Evolutionary conservation across 2,113 vertebrate genomes (phyloP).

Genomic region (Emberiza fucata): DNA sequence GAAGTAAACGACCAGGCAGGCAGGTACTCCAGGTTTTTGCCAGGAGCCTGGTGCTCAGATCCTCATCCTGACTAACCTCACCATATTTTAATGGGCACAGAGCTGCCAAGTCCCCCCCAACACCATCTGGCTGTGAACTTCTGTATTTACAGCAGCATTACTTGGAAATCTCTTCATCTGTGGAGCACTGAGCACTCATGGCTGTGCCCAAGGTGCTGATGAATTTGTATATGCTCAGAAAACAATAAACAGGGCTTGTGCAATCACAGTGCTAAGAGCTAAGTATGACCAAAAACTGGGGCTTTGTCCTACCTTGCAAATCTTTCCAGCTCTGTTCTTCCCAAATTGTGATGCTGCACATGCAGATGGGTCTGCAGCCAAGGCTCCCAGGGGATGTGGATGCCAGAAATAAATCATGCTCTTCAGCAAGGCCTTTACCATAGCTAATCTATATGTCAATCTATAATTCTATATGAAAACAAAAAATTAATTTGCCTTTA

Average conservation of each 20-base stretch:
- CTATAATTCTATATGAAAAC: not conserved
- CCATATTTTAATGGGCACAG: not conserved
- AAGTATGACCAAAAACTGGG: not conserved
- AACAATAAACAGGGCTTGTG: not conserved
- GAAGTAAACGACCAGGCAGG: not conserved
- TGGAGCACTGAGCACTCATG: not conserved
- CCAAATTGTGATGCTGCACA: not conserved
- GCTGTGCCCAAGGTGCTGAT: not conserved
- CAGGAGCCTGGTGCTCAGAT: not conserved
- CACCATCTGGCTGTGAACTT: not conserved
- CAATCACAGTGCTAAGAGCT: not conserved
- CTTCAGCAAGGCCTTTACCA: not conserved
- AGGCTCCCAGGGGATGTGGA: not conserved
- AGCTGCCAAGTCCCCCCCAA: not conserved
- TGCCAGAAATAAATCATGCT: not conserved
- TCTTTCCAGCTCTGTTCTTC: not conserved
- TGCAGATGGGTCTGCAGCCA: not conserved
- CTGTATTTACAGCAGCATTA: constrained; percentile 8
- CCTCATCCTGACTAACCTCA: not conserved
- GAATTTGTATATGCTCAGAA: not conserved
- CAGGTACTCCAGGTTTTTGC: not conserved
- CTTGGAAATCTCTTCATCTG: not conserved
- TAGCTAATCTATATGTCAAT: not conserved
- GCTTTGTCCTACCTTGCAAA: not conserved
- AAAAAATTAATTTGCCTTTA: not conserved